Base-by-base conservation (phyloP, 1,140 invertebrate genomes). In the Melipona quadrifasciata region DNA sequence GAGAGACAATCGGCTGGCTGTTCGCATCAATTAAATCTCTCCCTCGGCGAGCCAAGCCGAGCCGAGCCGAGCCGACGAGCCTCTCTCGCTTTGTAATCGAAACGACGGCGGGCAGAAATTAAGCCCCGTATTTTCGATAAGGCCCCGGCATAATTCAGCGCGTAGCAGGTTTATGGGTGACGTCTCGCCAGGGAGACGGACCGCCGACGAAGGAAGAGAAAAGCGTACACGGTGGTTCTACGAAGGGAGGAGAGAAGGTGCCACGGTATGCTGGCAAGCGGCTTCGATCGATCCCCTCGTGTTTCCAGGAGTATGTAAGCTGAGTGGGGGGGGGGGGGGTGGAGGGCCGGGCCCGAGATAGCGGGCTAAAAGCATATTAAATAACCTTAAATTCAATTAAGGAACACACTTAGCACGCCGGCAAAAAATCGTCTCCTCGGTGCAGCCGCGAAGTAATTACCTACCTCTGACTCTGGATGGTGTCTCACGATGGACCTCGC, bases 311-410 rank as follows among this genome's bases (percentile, higher is more conserved):
- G 85, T 85, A 71, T 61, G 85, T 84, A 80, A 61, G 58, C 39
- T 47, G 8, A 88, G n/a, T n/a, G 78, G 67, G 84, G 74, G 79
- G 4, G 17, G 55, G 17, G 14, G 86, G 73, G 57, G 16, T 55
- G 84, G 74, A 57, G 16, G 55, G 55, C 12, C 11, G 86, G 73
- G 61, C 8, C 11, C 55, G 58, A n/a, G 89, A 91, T 91, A 90
- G 82, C 89, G 64, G 61, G 72, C 83, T 89, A 91, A 93, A 93
- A 93, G 92, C 92, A 88, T 91, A 93, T 94, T 93, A 93, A 94
- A 94, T 93, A 93, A 94, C 87, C 90, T 93, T 93, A 94, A 94
- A 94, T 95, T 95, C 93, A 94, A 95, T 95, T 94, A 95, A 91
- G 87, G 87, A 88, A 90, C 87, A 90, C 92, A 91, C 91, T 92